Percentiles rank a stretch among this genome's conserved stretches.
Evolutionary conservation across 1,140 invertebrate species (phyloP).

Genomic region (Zaprionus gabonicus): DNA sequence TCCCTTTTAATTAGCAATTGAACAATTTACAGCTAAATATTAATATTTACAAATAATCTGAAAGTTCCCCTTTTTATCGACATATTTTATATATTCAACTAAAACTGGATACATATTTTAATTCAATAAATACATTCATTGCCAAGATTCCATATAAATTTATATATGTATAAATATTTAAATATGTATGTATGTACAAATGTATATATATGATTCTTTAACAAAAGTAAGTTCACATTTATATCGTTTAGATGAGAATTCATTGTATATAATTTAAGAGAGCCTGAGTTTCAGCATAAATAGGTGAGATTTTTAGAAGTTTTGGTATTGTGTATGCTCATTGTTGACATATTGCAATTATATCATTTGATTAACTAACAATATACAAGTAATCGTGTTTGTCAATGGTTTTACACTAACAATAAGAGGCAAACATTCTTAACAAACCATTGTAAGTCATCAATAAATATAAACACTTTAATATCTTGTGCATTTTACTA

Average conservation of each 20-base stretch:
- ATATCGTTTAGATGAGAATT: constrained; percentile 22
- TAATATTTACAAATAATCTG: background rate
- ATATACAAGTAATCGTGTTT: background rate
- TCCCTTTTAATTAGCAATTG: background rate
- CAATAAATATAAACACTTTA: background rate
- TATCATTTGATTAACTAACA: background rate
- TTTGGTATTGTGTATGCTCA: background rate
- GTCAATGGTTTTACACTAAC: constrained; percentile 1
- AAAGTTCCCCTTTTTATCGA: background rate
- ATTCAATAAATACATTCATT: constrained; percentile 32
- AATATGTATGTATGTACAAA: constrained; percentile 20
- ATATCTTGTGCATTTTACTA: constrained; percentile 38
- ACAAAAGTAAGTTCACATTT: constrained; percentile 52
- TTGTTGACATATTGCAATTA: constrained; percentile 17
- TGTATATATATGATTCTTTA: constrained; percentile 22
- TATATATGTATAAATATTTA: constrained; percentile 34
- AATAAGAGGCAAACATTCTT: background rate
- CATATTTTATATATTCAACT: background rate
- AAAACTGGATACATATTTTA: background rate
- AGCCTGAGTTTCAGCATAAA: constrained; percentile 57
- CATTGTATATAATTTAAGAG: constrained; percentile 26
- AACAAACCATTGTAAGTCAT: background rate
- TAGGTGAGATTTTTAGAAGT: constrained; percentile 36
- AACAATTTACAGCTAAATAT: background rate
- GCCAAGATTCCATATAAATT: constrained; percentile 5